Percentiles rank a stretch among this genome's conserved stretches.
phyloP scores from a whole-genome alignment of 2,113 vertebrate genomes.

The Mobula hypostoma region DNA sequence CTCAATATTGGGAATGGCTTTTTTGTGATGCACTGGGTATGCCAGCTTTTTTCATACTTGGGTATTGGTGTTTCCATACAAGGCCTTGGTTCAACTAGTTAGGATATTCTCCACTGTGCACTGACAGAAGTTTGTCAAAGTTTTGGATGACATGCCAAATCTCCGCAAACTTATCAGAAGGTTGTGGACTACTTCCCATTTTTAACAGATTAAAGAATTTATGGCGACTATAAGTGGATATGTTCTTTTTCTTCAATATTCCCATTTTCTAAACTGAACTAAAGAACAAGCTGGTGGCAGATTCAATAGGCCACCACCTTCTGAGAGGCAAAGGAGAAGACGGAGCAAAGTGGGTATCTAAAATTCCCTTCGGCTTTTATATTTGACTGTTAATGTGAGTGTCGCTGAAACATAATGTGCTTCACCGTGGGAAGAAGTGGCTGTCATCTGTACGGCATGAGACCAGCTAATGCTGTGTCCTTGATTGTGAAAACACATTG shows the following conservation, averaged over 20 bases:
- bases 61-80: too few species aligned
- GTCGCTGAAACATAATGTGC: background rate
- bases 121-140: too few species aligned
- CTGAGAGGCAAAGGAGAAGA: background rate
- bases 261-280: background rate
- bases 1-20: too few species aligned
- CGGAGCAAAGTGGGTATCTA: background rate
- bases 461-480: background rate
- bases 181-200: too few species aligned
- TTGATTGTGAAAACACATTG: background rate
- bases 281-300: background rate
- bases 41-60: too few species aligned
- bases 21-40: too few species aligned
- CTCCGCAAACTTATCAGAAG: too few species aligned
- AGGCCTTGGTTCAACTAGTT: too few species aligned
- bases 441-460: background rate
- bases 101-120: too few species aligned
- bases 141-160: too few species aligned
- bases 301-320: background rate
- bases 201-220: too few species aligned
- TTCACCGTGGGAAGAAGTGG: background rate
- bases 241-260: background rate
- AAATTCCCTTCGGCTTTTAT: background rate
- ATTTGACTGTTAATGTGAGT: background rate
- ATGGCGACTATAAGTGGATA: background rate